phyloP scores from a whole-genome alignment of 1,140 invertebrate genomes.

The Lepidurus couesii region DNA sequence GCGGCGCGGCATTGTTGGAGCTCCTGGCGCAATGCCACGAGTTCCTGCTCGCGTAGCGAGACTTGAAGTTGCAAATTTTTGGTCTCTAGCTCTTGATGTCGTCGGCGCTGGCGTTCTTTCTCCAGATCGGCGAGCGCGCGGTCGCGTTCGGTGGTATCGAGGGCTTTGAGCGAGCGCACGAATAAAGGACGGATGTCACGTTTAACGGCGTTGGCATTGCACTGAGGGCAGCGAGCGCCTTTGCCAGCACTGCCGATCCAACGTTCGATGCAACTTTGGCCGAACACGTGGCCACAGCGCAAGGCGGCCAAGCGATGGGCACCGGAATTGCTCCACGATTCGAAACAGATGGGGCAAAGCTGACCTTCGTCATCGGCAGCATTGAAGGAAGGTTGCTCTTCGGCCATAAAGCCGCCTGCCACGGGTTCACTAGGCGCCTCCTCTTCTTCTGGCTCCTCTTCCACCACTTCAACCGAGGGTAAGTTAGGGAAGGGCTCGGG shows the following conservation, averaged over 20 bases:
- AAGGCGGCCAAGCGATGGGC: conserved; percentile 73
- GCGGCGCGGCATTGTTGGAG: conserved; percentile 30
- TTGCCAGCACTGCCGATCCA: conserved; percentile 32
- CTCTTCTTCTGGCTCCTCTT: neutral
- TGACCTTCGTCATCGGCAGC: neutral
- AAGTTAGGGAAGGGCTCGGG: neutral
- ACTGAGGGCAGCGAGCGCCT: conserved; percentile 69
- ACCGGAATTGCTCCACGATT: conserved; percentile 77
- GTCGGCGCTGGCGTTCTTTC: conserved; percentile 44
- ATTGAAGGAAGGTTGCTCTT: neutral
- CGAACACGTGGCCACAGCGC: conserved; percentile 87
- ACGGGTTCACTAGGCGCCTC: neutral
- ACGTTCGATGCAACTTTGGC: conserved; percentile 69
- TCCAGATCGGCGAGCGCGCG: conserved; percentile 51
- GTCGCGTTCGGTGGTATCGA: conserved; percentile 62
- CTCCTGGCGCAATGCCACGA: conserved; percentile 36
- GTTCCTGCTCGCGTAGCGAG: conserved; percentile 27
- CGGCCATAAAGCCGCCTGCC: neutral
- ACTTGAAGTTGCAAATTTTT: conserved; percentile 29
- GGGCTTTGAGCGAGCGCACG: conserved; percentile 50
- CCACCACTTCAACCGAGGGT: neutral
- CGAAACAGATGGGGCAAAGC: conserved; percentile 77
- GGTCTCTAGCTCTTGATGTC: conserved; percentile 47
- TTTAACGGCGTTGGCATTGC: conserved; percentile 67
- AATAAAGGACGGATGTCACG: conserved; percentile 71